phyloP scores from a whole-genome alignment of 2,797 vertebrate genomes.

The Pogoniulus pusillus region DNA sequence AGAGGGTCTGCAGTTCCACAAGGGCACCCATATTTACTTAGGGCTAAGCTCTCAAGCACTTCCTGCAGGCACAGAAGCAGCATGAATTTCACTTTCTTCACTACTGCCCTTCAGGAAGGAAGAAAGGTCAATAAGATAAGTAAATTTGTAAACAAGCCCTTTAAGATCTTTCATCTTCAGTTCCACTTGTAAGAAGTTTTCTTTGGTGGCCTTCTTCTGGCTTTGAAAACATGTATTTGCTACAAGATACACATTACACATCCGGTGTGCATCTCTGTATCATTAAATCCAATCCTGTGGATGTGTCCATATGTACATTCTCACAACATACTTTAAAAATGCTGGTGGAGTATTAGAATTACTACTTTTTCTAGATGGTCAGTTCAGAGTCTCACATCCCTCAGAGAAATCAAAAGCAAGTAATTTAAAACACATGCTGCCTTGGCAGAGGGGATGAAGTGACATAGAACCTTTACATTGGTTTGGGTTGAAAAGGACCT shows the following conservation, averaged over 20 bases:
- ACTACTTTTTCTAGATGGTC: no score
- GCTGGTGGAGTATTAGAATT: neutral
- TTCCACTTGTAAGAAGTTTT: neutral
- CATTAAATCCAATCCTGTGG: neutral
- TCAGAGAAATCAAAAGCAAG: neutral
- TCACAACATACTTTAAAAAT: neutral
- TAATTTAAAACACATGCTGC: neutral
- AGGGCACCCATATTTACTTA: neutral
- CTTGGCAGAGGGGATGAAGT: neutral
- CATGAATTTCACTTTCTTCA: conserved; percentile 6
- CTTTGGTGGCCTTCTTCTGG: neutral
- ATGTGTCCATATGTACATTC: neutral
- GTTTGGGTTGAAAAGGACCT: no score
- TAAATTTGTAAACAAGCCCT: neutral
- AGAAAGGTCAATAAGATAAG: neutral
- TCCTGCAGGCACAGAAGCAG: neutral
- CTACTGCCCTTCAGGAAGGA: neutral
- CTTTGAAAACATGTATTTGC: neutral
- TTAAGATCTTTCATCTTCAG: neutral
- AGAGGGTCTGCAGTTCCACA: neutral
- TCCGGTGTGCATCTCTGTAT: neutral
- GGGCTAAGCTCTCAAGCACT: neutral
- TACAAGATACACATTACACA: neutral
- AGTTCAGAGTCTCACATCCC: neutral
- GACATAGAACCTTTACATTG: neutral